These are phyloP conservation scores for Hystrix brachyura DNA, from an alignment of 2,113 vertebrate genomes.

Conservation along the genomic window DNA sequence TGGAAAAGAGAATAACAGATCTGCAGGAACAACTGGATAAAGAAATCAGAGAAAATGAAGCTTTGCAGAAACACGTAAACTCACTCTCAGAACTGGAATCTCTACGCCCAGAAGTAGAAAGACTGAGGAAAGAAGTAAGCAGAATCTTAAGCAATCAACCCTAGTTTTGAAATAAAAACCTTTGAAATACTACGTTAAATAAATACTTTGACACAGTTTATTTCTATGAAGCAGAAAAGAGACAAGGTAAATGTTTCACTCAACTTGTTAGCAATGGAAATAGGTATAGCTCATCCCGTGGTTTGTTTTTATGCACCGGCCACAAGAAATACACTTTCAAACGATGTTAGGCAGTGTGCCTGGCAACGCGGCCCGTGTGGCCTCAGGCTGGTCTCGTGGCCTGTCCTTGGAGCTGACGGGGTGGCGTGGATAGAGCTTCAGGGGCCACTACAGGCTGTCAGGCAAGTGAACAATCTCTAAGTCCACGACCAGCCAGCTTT, in stretches of 20 bases:
- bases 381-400: background rate
- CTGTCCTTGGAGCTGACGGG: background rate
- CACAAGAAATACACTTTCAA: background rate
- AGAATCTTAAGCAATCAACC: conserved; percentile 18
- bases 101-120: conserved; percentile 84
- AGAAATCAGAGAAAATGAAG: conserved; percentile 84
- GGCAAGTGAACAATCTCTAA: background rate
- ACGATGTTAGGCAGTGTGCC: background rate
- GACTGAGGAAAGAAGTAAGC: conserved; percentile 89
- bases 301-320: background rate
- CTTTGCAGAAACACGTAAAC: conserved; percentile 85
- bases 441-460: background rate
- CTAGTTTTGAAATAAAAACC: conserved; percentile 22
- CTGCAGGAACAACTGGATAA: conserved; percentile 89
- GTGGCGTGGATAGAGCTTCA: background rate
- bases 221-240: background rate
- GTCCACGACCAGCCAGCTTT: background rate
- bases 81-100: conserved; percentile 84
- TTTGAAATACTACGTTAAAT: background rate
- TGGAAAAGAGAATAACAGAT: conserved; percentile 88
- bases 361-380: background rate
- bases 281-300: background rate
- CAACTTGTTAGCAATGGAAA: background rate
- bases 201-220: background rate
- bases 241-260: background rate